Evolutionary conservation across 2,888 invertebrate species (phyloP).

Genomic region (Lasioglossum calceatum): DNA sequence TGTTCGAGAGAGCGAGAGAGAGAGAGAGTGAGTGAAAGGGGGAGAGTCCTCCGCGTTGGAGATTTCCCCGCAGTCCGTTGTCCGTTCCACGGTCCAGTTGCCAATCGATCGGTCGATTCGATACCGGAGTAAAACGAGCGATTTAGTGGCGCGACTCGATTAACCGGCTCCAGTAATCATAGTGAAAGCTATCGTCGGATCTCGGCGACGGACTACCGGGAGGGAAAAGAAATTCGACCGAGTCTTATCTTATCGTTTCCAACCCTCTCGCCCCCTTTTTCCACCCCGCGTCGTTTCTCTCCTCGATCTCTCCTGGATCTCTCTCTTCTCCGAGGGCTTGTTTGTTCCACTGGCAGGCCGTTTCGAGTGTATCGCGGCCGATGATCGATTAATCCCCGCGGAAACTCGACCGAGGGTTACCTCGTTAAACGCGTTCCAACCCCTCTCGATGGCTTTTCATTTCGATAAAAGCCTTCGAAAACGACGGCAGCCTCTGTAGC

Average conservation of each 20-base stretch:
- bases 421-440: conserved; percentile 34
- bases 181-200: conserved; percentile 64
- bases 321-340: background rate
- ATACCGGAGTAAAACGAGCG: conserved; percentile 50
- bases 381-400: conserved; percentile 61
- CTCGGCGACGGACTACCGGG: conserved; percentile 39
- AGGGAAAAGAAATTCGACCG: conserved; percentile 40
- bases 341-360: conserved; percentile 36
- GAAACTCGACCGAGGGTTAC: conserved; percentile 16
- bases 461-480: conserved; percentile 45
- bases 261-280: background rate
- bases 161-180: conserved; percentile 62
- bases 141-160: conserved; percentile 60
- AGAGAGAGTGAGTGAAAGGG: no score
- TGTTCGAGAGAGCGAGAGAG: background rate
- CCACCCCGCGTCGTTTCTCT: background rate
- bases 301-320: background rate
- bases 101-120: conserved; percentile 47
- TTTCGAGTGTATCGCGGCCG: conserved; percentile 49
- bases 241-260: conserved; percentile 56
- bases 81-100: conserved; percentile 1
- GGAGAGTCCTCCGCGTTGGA: background rate
- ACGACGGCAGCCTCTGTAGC: conserved; percentile 7
- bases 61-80: background rate
- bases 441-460: conserved; percentile 43